Evolutionary conservation across 2,888 invertebrate species (phyloP), one percentile per base, ranked within the genome.

Genomic region (Macrostomum cliftonense): DNA sequence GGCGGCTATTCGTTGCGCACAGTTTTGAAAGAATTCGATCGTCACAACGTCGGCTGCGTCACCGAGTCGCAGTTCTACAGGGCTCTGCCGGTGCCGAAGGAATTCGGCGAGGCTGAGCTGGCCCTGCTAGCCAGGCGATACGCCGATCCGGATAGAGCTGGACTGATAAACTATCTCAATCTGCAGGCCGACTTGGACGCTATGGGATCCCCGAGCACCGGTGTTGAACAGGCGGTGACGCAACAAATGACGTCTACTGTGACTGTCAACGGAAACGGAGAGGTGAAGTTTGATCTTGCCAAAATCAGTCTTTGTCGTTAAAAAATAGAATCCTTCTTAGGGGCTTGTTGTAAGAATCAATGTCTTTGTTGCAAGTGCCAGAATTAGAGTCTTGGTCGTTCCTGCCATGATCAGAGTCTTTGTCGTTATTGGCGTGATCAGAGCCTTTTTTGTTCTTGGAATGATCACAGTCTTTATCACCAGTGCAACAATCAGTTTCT

Each of bases 51-150:
- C 53, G 68, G 70, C 7, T 58, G 62, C 19, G 62, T 70, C 12
- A 62, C 65, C 36, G 65, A 70, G 51, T 67, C 65, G 51, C 53
- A 70, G 70, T 70, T 70, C 55, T 67, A 64, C 55, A 59, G 68
- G 14, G 65, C 61, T 48, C 67, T 68, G 52, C 65, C 66, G 37
- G 63, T 63, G 5, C 68, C 68, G n/a, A 58, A 63, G 9, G 64
- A 63, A 53, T 59, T 68, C 12, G 60, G 49, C 45, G 67, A 66
- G 49, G 57, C 60, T 28, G 68, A 70, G 40, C 59, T 67, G 55
- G 61, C 58, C 21, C 53, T 66, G 39, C 55, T 70, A 44, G 61
- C 65, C 13, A 55, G 56, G 43, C 67, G 67, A 50, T 70, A 70
- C 54, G 54, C 59, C 19, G 65, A 67, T 49, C 68, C 67, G 12